Evolutionary conservation across 2,888 invertebrate species (phyloP), one percentile per base, ranked within the genome.

Genomic region (Phengaris alcon): DNA sequence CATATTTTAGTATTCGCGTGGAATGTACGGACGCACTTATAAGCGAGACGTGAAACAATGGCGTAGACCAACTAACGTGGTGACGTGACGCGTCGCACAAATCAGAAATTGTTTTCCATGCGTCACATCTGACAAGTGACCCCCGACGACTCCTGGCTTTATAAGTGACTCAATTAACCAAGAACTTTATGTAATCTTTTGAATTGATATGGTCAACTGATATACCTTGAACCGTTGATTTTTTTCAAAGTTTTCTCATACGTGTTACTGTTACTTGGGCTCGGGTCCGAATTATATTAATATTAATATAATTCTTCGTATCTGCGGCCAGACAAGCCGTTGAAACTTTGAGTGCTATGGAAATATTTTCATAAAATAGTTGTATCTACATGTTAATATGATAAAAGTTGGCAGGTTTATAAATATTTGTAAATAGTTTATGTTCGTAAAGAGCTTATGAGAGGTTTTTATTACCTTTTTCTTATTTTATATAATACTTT

Each of bases 341-440:
- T 35, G 12, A 35, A 12, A 35, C 12, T 64, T 64, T 12, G 35
- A 64, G 10, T 35, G 12, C 35, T 64, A 64, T 9, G 64, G 35
- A 64, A 64, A 64, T 64, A 64, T 64, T 35, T 64, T 64, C 35
- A 35, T 35, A 35, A 64, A 64, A 64, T 64, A 64, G 12, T 64
- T 64, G 12, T 64, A 64, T 35, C 0, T 22, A 22, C 22, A 64
- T 35, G 64, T 64, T 64, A 35, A 35, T 64, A 35, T 64, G 64
- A 64, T 35, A 22, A 22, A 64, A 64, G 64, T 64, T 64, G 64
- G 35, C 22, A 35, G 12, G 64, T 64, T 10, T 35, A 4, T 64
- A 35, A 64, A 64, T 35, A 64, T 22, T 64, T 64, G 59, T 59
- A 59, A 59, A 22, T 59, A 59, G 22, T 57, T 59, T 59, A 59